phyloP scores from a whole-genome alignment of 2,888 invertebrate genomes.

The Philereme transversata region DNA sequence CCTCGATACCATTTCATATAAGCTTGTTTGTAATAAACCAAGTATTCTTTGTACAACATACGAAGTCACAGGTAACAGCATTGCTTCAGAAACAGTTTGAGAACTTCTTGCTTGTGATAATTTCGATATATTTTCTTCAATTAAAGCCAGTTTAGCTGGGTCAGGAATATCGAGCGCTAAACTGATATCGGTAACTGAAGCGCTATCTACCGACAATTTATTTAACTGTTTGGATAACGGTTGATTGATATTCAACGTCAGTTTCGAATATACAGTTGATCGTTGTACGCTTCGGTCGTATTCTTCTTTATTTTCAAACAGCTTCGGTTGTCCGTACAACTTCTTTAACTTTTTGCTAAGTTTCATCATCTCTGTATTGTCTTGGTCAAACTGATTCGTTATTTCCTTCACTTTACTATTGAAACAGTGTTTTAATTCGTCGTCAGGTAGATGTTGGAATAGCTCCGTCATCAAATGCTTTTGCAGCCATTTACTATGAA shows the following conservation, averaged over 20 bases:
- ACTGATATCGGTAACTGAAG: slow-evolving; percentile 45
- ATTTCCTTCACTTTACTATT: slow-evolving; percentile 42
- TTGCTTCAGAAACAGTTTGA: slow-evolving; percentile 40
- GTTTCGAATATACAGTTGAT: slow-evolving; percentile 49
- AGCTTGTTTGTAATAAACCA: slow-evolving; percentile 51
- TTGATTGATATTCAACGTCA: slow-evolving; percentile 59
- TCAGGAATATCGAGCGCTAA: slow-evolving; percentile 64
- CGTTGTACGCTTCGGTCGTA: slow-evolving; percentile 52
- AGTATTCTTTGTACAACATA: slow-evolving; percentile 74
- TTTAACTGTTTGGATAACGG: slow-evolving; percentile 60
- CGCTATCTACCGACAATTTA: slow-evolving; percentile 47
- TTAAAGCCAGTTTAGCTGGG: slow-evolving; percentile 40
- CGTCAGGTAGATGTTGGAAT: slow-evolving; percentile 48
- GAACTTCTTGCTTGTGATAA: slow-evolving; percentile 32
- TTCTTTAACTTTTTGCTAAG: slow-evolving; percentile 71
- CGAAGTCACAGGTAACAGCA: slow-evolving; percentile 84
- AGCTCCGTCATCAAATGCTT: slow-evolving; percentile 83
- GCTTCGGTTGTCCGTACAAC: slow-evolving; percentile 66
- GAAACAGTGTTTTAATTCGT: slow-evolving; percentile 44
- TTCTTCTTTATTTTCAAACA: slow-evolving; percentile 58
- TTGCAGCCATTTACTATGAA: slow-evolving; percentile 90
- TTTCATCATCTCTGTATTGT: slow-evolving; percentile 56
- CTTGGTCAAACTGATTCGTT: slow-evolving; percentile 46
- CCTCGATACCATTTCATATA: slow-evolving; percentile 48
- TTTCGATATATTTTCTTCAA: slow-evolving; percentile 51